phyloP scores from a whole-genome alignment of 2,113 vertebrate species.

The Bettongia penicillata region DNA sequence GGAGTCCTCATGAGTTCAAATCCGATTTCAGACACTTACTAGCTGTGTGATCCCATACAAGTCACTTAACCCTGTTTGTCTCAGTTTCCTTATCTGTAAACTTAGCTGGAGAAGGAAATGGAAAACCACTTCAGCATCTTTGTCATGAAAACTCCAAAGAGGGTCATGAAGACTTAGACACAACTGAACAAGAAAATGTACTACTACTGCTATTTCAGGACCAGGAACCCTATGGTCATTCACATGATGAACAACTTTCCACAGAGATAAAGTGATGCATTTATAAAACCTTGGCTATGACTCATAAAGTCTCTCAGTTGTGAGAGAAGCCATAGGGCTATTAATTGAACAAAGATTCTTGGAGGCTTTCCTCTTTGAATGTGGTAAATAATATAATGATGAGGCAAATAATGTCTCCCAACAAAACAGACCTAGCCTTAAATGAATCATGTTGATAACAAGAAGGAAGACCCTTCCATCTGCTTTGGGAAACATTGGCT shows the following conservation, averaged over 20 bases:
- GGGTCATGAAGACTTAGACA: no score
- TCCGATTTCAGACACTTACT: no score
- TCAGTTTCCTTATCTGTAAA: no score
- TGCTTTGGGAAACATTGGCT: not conserved
- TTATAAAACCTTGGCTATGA: not conserved
- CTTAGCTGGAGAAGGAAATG: no score
- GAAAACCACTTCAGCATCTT: no score
- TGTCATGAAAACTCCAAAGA: no score
- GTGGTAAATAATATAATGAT: not conserved
- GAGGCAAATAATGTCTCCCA: not conserved
- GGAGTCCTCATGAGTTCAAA: no score
- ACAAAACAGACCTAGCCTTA: not conserved
- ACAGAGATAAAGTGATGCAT: not conserved
- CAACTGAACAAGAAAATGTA: not conserved
- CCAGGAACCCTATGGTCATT: not conserved
- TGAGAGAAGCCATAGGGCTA: not conserved
- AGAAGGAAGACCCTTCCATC: not conserved
- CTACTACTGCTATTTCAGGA: not conserved
- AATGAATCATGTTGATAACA: not conserved
- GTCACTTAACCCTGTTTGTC: no score
- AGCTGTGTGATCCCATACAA: no score
- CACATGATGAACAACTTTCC: not conserved
- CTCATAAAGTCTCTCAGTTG: not conserved
- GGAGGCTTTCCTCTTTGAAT: not conserved
- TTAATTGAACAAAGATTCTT: no score